These are phyloP conservation scores for Neogobius melanostomus DNA, from an alignment of 2,113 vertebrate genomes.

Conservation along the genomic window DNA sequence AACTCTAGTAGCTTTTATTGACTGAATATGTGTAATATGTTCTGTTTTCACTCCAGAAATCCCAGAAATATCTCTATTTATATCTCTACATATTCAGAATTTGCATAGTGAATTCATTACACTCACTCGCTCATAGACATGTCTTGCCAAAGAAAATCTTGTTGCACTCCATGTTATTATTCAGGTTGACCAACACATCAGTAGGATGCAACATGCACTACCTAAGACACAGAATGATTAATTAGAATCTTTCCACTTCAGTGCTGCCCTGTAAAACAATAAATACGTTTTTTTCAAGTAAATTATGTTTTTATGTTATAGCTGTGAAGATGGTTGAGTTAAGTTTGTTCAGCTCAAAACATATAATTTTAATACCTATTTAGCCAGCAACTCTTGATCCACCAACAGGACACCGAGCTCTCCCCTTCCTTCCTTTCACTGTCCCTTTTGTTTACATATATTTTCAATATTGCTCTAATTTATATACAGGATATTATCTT, in stretches of 20 bases:
- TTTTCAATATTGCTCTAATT: too few species aligned
- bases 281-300: background rate
- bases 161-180: background rate
- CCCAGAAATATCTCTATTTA: background rate
- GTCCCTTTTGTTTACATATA: too few species aligned
- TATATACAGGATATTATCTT: too few species aligned
- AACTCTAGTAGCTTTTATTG: too few species aligned
- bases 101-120: constrained; percentile 2
- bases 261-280: too few species aligned
- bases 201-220: background rate
- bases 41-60: too few species aligned
- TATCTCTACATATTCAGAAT: background rate
- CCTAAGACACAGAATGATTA: background rate
- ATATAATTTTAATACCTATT: too few species aligned
- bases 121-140: background rate
- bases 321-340: background rate
- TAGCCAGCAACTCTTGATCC: too few species aligned
- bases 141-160: background rate
- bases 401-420: too few species aligned
- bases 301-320: background rate
- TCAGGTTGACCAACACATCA: constrained; percentile 4
- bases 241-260: too few species aligned
- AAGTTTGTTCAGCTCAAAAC: too few species aligned
- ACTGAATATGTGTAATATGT: background rate
- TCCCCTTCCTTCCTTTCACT: too few species aligned